Base-by-base conservation (phyloP, 1,140 invertebrate species). In the Apis laboriosa region DNA sequence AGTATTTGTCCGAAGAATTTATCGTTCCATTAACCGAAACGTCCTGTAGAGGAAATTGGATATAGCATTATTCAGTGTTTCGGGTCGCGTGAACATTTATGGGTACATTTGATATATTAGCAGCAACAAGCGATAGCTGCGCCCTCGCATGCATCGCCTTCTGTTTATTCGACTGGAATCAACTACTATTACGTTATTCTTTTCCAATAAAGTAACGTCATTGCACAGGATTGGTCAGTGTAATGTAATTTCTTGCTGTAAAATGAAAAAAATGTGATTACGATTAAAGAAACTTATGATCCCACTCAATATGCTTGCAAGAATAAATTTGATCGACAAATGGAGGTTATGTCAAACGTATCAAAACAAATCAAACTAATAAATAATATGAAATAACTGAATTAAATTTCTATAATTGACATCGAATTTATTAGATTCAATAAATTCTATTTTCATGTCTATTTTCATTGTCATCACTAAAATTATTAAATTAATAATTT, bases 151-250 rank as follows among this genome's bases (percentile, higher is more conserved):
- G 58, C 51, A 49, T n/a, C 51, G 51, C 56, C 58, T 67, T 77
- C 58, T 80, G 83, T 85, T 87, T 87, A 73, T 53, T 72, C 75
- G 43, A 66, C 28, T 49, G 11, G 61, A 49, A 66, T 75, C 71
- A 64, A 34, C 74, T 60, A 49, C 58, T 66, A 49, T 53, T 66
- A 85, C 77, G 56, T 88, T 80, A 77, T 78, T 85, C 72, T 7
- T 55, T 67, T 19, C 55, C 60, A 84, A 84, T 86, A 86, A 86
- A 75, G 51, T 55, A n/a, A 43, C 61, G 68, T 63, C 63, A 58
- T 70, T 77, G 61, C 82, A 76, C 21, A 56, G 21, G 51, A 55
- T 66, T 60, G 34, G 12, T 24, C 75, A 55, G 28, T n/a, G 83
- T 83, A 88, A 88, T 68, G 21, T 21, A 83, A 88, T 72, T 68